Conservation (phyloP, 2,797 vertebrate species). For the Nothura maculosa region DNA sequence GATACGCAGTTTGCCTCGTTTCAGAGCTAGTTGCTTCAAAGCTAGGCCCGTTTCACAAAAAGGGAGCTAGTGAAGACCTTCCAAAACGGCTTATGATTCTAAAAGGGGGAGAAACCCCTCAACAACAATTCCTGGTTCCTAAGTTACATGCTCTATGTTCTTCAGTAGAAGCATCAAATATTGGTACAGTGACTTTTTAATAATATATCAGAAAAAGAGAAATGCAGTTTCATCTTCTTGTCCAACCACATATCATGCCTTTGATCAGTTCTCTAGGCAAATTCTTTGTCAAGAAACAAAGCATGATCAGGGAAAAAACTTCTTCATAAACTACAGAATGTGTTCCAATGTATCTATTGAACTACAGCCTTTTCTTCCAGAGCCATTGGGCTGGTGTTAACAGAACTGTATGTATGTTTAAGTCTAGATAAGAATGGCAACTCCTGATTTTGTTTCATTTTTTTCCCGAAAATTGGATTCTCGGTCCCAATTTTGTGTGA, state of each 20-base stretch:
- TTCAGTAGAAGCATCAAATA: background rate
- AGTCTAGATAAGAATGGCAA: background rate
- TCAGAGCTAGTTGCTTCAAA: constrained; percentile 79
- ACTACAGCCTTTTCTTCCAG: constrained; percentile 39
- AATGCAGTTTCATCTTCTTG: constrained; percentile 45
- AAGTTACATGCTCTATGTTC: constrained; percentile 21
- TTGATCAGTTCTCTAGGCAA: constrained; percentile 54
- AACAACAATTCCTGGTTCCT: constrained; percentile 62
- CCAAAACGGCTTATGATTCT: constrained; percentile 11
- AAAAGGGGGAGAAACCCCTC: background rate
- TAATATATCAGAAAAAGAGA: constrained; percentile 50
- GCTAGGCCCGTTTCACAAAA: constrained; percentile 70
- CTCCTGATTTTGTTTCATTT: background rate
- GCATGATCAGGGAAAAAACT: constrained; percentile 6
- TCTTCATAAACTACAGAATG: background rate
- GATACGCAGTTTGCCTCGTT: constrained; percentile 72
- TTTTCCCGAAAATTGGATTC: background rate
- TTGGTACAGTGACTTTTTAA: constrained; percentile 33
- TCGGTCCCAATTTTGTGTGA: background rate
- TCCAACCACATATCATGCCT: constrained; percentile 33
- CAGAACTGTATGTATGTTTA: background rate
- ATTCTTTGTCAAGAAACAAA: constrained; percentile 57
- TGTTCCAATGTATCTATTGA: constrained; percentile 36
- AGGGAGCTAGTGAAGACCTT: constrained; percentile 67
- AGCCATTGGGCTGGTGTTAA: background rate